Evolutionary conservation across 2,113 vertebrate species (phyloP).

Genomic region (Onychostruthus taczanowskii): DNA sequence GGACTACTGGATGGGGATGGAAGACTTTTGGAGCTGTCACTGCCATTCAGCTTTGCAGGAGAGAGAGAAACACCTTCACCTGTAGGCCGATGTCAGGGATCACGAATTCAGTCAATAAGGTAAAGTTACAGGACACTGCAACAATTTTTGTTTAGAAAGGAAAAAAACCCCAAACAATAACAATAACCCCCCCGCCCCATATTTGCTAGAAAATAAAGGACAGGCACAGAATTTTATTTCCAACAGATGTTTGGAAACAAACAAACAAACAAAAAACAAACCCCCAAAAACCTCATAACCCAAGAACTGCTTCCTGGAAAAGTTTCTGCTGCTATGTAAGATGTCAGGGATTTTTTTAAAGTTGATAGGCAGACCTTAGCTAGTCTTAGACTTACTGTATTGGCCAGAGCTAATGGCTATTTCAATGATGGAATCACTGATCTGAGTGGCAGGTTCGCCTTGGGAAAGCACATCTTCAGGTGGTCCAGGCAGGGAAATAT

Average conservation of each 20-base stretch:
- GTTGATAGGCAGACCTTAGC: neutral
- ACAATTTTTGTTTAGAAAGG: neutral
- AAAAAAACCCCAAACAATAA: neutral
- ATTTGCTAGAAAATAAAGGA: neutral
- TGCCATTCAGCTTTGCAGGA: slow-evolving; percentile 90
- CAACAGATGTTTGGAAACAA: neutral
- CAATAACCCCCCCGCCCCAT: rapidly evolving
- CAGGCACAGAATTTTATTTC: neutral
- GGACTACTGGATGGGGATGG: slow-evolving; percentile 89
- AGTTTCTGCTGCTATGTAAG: neutral
- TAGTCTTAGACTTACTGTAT: slow-evolving; percentile 76
- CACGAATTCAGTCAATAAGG: neutral
- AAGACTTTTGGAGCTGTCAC: slow-evolving; percentile 89
- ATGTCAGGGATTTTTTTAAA: neutral
- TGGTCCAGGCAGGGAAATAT: slow-evolving; percentile 95
- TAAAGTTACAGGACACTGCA: neutral
- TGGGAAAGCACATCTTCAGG: slow-evolving; percentile 93
- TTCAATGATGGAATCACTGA: slow-evolving; percentile 98
- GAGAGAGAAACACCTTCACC: slow-evolving; percentile 90
- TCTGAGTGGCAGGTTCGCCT: slow-evolving; percentile 89
- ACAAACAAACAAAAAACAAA: neutral
- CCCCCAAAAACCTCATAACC: neutral
- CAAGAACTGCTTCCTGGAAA: neutral
- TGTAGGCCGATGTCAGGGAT: slow-evolving; percentile 51
- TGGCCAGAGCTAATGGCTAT: slow-evolving; percentile 97